A percentile compares a stretch with the other conserved stretches of the same genome.
Conservation (phyloP, 2,888 invertebrate genomes). For the Lasius platythorax region DNA sequence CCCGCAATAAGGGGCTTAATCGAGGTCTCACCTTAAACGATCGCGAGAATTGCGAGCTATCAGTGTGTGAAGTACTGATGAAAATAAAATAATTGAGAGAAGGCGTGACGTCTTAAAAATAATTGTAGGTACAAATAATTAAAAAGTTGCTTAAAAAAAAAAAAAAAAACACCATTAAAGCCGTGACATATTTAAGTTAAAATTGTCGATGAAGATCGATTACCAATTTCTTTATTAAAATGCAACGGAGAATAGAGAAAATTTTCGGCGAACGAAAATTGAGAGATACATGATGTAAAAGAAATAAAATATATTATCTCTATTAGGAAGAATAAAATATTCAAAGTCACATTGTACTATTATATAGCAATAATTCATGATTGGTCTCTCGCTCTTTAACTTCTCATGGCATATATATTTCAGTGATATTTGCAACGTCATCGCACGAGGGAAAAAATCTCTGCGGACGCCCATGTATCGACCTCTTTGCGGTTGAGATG, state of each 20-base stretch:
- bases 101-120: background rate
- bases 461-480: conserved; percentile 14
- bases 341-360: background rate
- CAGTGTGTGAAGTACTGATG: background rate
- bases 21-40: conserved; percentile 4
- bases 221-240: background rate
- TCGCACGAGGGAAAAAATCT: background rate
- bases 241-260: background rate
- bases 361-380: background rate
- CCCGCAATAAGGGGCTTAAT: conserved; percentile 41
- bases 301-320: background rate
- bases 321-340: background rate
- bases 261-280: background rate
- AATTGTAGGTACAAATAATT: background rate
- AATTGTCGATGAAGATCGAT: background rate
- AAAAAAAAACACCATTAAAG: background rate
- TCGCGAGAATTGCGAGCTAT: background rate
- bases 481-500: conserved; percentile 16
- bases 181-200: background rate
- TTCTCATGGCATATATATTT: background rate
- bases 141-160: background rate
- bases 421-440: conserved; percentile 23
- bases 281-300: background rate
- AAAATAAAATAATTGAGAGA: background rate
- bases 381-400: background rate